Evolutionary conservation across 2,888 invertebrate species (phyloP).

Genomic region (Chirona hameri): DNA sequence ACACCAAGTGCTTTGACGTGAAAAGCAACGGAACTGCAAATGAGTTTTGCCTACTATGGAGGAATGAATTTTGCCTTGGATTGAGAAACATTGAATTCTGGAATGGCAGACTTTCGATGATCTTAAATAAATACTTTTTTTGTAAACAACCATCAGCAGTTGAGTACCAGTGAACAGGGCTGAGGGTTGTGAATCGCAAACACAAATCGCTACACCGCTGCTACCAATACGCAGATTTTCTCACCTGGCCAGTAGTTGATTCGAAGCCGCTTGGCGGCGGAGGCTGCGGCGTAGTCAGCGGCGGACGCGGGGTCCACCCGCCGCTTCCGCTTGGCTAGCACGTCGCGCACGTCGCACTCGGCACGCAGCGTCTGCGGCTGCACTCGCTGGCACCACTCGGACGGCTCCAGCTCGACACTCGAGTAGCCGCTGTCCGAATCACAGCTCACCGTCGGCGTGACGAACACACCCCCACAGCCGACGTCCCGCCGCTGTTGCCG

Average conservation of each 20-base stretch:
- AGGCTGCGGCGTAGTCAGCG: not conserved
- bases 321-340: not conserved
- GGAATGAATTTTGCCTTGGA: too few species aligned
- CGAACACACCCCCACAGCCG: not conserved
- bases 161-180: too few species aligned
- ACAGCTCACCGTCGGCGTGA: not conserved
- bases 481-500: not conserved
- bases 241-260: constrained; percentile 8
- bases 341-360: not conserved
- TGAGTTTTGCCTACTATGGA: too few species aligned
- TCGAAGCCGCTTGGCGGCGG: not conserved
- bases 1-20: too few species aligned
- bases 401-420: constrained; percentile 3
- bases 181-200: too few species aligned
- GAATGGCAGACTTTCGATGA: too few species aligned
- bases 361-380: not conserved
- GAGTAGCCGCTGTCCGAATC: constrained; percentile 24
- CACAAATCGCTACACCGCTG: too few species aligned
- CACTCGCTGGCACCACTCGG: not conserved
- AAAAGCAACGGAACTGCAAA: too few species aligned
- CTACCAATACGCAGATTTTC: not conserved
- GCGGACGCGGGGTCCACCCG: not conserved
- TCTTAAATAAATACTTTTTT: too few species aligned
- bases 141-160: too few species aligned
- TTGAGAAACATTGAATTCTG: too few species aligned